These are phyloP conservation scores for Opisthocomus hoazin DNA, from an alignment of 2,113 vertebrate genomes.

Conservation along the genomic window DNA sequence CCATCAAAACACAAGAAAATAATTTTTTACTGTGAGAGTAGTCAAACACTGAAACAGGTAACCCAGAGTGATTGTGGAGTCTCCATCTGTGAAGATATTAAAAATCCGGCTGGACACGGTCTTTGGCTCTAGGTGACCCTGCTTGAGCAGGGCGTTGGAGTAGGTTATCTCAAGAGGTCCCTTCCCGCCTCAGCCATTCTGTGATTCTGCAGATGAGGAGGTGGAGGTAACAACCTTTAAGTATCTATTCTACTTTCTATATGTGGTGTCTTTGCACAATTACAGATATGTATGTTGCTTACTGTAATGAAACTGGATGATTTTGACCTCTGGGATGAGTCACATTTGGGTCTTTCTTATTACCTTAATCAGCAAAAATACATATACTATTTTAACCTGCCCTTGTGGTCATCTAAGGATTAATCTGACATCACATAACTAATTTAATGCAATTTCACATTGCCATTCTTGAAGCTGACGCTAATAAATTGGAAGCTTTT, in stretches of 20 bases:
- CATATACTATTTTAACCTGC: constrained; percentile 46
- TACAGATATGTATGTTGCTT: not conserved
- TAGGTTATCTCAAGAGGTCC: not conserved
- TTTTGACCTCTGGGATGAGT: constrained; percentile 7
- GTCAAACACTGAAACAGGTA: not conserved
- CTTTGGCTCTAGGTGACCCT: not conserved
- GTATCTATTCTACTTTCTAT: not conserved
- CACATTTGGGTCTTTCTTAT: constrained; percentile 2
- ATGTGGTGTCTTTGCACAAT: not conserved
- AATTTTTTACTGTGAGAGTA: not conserved
- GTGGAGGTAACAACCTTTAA: not conserved
- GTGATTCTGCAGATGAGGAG: not conserved
- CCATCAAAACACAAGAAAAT: not conserved
- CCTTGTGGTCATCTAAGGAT: constrained; percentile 46
- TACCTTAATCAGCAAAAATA: constrained; percentile 52
- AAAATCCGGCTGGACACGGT: not conserved
- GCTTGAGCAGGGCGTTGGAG: not conserved
- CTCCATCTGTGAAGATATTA: not conserved
- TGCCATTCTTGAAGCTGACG: constrained; percentile 27
- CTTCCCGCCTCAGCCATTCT: not conserved
- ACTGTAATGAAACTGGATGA: not conserved
- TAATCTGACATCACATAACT: constrained; percentile 42
- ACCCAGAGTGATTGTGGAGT: not conserved
- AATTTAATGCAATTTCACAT: constrained; percentile 52
- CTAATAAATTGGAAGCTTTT: constrained; percentile 52